Evolutionary conservation across 2,888 invertebrate genomes (phyloP).

Genomic region (Vanessa cardui): DNA sequence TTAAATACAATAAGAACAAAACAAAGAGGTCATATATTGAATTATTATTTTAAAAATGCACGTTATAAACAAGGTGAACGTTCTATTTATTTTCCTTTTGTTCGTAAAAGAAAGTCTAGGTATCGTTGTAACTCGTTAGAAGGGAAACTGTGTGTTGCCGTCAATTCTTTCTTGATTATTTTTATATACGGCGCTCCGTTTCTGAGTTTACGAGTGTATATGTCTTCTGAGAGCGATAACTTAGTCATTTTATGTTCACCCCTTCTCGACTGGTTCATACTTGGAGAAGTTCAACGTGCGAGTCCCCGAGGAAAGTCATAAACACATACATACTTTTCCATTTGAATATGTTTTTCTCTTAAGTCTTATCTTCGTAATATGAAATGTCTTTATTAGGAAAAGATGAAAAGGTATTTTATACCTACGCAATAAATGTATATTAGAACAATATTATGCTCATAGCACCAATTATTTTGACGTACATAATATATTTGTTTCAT

Average conservation of each 20-base stretch:
- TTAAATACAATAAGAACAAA: background rate
- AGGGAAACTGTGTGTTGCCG: slow-evolving; percentile 46
- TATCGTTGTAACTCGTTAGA: slow-evolving; percentile 39
- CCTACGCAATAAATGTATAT: slow-evolving; percentile 11
- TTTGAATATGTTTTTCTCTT: slow-evolving; percentile 64
- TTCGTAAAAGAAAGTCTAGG: slow-evolving; percentile 13
- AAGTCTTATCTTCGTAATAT: slow-evolving; percentile 32
- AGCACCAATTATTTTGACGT: no score
- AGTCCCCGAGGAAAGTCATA: slow-evolving; percentile 72
- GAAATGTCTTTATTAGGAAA: slow-evolving; percentile 21
- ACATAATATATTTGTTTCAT: background rate
- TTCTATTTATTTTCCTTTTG: slow-evolving; percentile 6
- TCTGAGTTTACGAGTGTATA: slow-evolving; percentile 77
- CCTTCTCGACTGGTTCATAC: slow-evolving; percentile 68
- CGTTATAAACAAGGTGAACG: slow-evolving; percentile 5
- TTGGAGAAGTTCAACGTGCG: slow-evolving; percentile 69
- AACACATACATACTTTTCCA: slow-evolving; percentile 75
- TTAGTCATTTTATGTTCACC: slow-evolving; percentile 81
- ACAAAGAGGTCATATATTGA: no score
- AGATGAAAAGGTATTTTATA: slow-evolving; percentile 10
- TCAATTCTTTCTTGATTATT: slow-evolving; percentile 77
- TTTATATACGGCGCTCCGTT: slow-evolving; percentile 72
- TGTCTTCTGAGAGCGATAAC: slow-evolving; percentile 80
- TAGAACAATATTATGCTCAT: background rate
- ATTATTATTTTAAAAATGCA: background rate